Evolutionary conservation across 1,140 invertebrate species (phyloP), one percentile per base, ranked within the genome.

Genomic region (Brachionus sp.): DNA sequence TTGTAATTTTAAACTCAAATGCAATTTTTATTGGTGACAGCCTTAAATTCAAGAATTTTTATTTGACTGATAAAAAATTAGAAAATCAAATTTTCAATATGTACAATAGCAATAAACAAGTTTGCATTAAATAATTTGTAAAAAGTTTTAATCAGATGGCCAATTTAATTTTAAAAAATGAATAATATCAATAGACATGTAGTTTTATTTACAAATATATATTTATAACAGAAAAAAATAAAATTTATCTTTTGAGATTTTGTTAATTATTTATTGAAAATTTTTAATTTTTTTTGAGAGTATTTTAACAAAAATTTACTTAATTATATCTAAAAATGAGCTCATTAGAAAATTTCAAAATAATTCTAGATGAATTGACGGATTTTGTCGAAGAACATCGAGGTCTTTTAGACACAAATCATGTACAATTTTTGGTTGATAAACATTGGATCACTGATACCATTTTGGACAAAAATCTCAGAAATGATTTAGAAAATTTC

Each of bases 351-450:
- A 80, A 42, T 37, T 62, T 62, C 29, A 39, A 62, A 62, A 37
- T 29, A 10, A 37, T 80, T 62, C 23, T 80, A 44, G 23, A 64
- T 35, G 46, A 57, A 62, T 19, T 29, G 19, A 80, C 37, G 12
- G 50, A 80, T 33, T 80, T 80, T 62, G 16, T 80, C 23, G 77
- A 80, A 39, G 33, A 19, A 12, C 12, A 62, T 35, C 50, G 62
- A 12, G 7, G 25, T 23, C 39, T 80, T 23, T 42, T 80, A 9
- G 62, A 80, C 16, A 80, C 77, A 44, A 57, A 80, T 44, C 19
- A 80, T 64, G 77, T 80, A 37, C 77, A 80, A 62, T 80, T 80
- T 80, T 35, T 80, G 25, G 77, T 80, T 44, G 77, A 80, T 42
- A 66, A 66, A 35, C 77, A 80, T 29, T 80, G 77, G 77, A 39